Conservation (phyloP, 2,888 invertebrate species). For the Caradrina kadenii region DNA sequence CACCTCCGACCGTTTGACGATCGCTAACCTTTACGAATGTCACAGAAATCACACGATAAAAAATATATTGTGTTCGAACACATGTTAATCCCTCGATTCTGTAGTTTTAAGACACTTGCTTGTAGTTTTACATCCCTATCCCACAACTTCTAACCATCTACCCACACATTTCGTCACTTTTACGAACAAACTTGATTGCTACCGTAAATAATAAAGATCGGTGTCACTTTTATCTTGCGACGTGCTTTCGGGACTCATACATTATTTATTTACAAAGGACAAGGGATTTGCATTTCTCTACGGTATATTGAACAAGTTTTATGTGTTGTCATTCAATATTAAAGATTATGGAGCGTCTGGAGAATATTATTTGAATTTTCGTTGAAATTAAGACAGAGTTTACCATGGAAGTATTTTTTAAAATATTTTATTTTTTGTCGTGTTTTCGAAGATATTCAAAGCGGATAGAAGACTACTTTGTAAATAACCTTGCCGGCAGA, state of each 20-base stretch:
- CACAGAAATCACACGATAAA: conserved; percentile 12
- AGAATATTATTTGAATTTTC: conserved; percentile 71
- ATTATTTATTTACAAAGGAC: conserved; percentile 82
- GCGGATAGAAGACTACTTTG: conserved; percentile 14
- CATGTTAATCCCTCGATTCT: conserved; percentile 18
- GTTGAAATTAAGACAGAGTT: conserved; percentile 72
- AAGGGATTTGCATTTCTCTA: conserved; percentile 80
- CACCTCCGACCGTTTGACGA: background rate
- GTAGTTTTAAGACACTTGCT: conserved; percentile 1
- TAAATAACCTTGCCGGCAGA: conserved; percentile 21
- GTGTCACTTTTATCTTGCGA: conserved; percentile 61
- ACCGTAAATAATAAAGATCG: conserved; percentile 60
- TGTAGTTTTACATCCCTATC: conserved; percentile 18
- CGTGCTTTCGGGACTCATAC: conserved; percentile 70
- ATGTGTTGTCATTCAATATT: conserved; percentile 84
- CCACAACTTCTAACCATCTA: conserved; percentile 13
- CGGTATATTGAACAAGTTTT: conserved; percentile 85
- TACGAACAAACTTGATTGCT: conserved; percentile 54
- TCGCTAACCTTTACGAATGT: background rate
- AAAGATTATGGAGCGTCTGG: conserved; percentile 70
- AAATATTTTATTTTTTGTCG: conserved; percentile 68
- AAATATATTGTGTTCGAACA: conserved; percentile 5
- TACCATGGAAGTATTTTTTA: conserved; percentile 72
- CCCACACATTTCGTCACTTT: conserved; percentile 37
- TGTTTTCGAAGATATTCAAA: conserved; percentile 42